Evolutionary conservation across 2,113 vertebrate species (phyloP).

Genomic region (Saccopteryx bilineata): DNA sequence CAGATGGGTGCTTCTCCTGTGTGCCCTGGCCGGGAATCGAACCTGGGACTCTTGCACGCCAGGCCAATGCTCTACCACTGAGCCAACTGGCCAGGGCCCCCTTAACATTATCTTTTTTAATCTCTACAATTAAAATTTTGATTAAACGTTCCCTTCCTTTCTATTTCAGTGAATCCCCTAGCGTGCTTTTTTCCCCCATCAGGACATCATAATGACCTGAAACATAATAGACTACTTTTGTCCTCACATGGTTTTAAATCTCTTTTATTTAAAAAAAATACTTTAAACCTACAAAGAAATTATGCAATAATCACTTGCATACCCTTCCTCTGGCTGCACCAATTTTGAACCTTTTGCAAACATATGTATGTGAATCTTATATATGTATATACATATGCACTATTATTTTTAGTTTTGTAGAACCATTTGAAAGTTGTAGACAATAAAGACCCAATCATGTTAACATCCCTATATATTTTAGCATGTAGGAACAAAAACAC

Average conservation of each 20-base stretch:
- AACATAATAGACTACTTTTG: background rate
- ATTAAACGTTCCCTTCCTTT: background rate
- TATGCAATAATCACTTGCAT: background rate
- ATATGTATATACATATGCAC: background rate
- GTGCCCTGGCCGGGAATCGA: too few relatives aligned
- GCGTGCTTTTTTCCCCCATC: background rate
- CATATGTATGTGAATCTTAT: background rate
- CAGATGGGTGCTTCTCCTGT: too few relatives aligned
- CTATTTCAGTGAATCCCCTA: slow-evolving; percentile 27
- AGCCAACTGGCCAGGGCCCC: too few relatives aligned
- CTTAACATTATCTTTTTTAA: background rate
- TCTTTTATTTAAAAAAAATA: slow-evolving; percentile 39
- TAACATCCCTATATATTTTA: background rate
- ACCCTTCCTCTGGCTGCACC: background rate
- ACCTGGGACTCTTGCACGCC: too few relatives aligned
- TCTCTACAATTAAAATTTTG: background rate
- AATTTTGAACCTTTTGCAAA: background rate
- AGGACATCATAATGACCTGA: background rate
- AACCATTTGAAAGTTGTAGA: background rate
- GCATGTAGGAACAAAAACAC: background rate
- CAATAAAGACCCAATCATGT: background rate
- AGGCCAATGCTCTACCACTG: too few relatives aligned
- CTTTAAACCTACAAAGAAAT: background rate
- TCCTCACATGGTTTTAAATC: background rate
- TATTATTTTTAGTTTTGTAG: slow-evolving; percentile 24